These are phyloP conservation scores for Leucoma salicis DNA, from an alignment of 2,888 invertebrate genomes.

Conservation along the genomic window DNA sequence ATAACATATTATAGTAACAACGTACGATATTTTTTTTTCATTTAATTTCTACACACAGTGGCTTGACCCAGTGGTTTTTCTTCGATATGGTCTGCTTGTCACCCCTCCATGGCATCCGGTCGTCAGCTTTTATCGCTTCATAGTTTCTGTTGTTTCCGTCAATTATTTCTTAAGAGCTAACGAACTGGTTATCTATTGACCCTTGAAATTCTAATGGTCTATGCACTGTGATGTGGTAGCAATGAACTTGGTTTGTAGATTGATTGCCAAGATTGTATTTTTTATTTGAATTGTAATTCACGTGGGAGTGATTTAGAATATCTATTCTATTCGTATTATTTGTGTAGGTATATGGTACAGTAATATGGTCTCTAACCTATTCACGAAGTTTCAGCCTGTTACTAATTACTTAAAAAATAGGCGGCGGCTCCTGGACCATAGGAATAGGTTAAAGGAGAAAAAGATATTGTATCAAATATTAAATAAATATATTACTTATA, in stretches of 20 bases:
- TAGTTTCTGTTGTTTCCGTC: slow-evolving; percentile 50
- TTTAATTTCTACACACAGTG: slow-evolving; percentile 10
- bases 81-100: slow-evolving; percentile 60
- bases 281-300: neutral
- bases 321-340: too few relatives aligned
- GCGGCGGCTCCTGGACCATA: too few relatives aligned
- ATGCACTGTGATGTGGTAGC: slow-evolving; percentile 7
- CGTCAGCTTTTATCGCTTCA: slow-evolving; percentile 44
- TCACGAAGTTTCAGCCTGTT: too few relatives aligned
- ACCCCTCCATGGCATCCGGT: slow-evolving; percentile 56
- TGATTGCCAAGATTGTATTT: neutral
- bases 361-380: too few relatives aligned
- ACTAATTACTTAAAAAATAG: too few relatives aligned
- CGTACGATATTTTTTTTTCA: neutral
- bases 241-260: slow-evolving; percentile 9
- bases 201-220: slow-evolving; percentile 44
- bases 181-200: slow-evolving; percentile 57
- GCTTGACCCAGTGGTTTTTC: slow-evolving; percentile 36
- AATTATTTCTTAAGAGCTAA: slow-evolving; percentile 58
- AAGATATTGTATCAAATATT: too few relatives aligned
- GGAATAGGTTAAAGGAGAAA: too few relatives aligned
- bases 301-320: too few relatives aligned
- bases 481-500: too few relatives aligned
- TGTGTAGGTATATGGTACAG: too few relatives aligned
- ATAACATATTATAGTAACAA: too few relatives aligned